Conservation (phyloP, 2,113 vertebrate species). For the Actenoides lindsayi region DNA sequence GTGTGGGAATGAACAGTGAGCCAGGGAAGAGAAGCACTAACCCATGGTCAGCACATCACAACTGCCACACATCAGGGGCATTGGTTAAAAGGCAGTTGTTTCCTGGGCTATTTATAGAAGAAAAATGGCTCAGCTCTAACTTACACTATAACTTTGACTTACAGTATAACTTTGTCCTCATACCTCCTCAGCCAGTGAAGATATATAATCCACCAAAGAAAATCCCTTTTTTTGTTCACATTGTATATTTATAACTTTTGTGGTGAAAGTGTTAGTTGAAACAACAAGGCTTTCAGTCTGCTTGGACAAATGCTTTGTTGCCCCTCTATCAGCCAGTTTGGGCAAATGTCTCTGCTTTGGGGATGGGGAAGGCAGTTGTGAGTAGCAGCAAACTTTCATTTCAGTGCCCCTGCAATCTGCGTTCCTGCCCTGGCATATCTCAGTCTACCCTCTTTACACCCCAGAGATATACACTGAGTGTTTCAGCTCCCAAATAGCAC, state of each 20-base stretch:
- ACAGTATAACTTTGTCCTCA: not conserved
- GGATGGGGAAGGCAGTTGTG: not conserved
- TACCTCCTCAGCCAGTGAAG: not conserved
- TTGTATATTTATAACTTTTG: not conserved
- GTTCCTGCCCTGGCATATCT: not conserved
- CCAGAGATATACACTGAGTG: not conserved
- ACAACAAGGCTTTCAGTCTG: not conserved
- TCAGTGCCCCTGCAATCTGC: not conserved
- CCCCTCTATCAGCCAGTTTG: not conserved
- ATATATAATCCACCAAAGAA: rapidly evolving
- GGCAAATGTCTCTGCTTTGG: not conserved
- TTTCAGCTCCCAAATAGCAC: not conserved
- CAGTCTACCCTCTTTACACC: not conserved
- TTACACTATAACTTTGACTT: not conserved
- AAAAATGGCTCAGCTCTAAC: not conserved
- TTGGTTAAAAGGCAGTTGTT: not conserved
- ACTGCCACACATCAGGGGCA: rapidly evolving
- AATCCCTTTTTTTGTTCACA: not conserved
- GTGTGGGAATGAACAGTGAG: not conserved
- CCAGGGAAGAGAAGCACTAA: not conserved
- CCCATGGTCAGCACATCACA: rapidly evolving
- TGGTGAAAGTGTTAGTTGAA: not conserved
- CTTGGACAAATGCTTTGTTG: not conserved
- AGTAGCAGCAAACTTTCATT: not conserved
- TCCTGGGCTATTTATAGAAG: not conserved